phyloP scores from a whole-genome alignment of 2,888 invertebrate genomes.

The Catocala sponsa region DNA sequence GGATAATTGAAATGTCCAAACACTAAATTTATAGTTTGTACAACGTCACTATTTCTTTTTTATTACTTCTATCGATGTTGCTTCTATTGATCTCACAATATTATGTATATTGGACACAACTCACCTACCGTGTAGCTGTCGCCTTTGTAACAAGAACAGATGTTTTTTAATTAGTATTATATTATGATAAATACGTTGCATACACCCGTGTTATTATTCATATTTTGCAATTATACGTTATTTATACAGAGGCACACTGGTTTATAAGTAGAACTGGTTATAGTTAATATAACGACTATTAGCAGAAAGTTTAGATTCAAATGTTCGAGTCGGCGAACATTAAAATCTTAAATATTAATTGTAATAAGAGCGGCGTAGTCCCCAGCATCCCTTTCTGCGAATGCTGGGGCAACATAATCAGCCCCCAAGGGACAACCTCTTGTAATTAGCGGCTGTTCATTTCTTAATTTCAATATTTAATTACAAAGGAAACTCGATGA shows the following conservation, averaged over 20 bases:
- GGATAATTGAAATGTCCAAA: constrained; percentile 87
- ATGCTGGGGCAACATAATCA: constrained; percentile 83
- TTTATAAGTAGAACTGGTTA: constrained; percentile 4
- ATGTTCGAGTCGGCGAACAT: constrained; percentile 62
- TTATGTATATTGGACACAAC: constrained; percentile 48
- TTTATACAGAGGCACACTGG: neutral
- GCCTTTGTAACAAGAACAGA: constrained; percentile 40
- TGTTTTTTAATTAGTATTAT: constrained; percentile 44
- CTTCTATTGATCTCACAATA: constrained; percentile 55
- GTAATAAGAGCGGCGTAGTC: constrained; percentile 73
- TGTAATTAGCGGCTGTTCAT: constrained; percentile 89
- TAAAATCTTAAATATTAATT: constrained; percentile 83
- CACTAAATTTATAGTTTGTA: constrained; percentile 82
- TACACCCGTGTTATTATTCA: constrained; percentile 19
- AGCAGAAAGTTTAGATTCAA: constrained; percentile 39
- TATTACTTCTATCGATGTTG: constrained; percentile 63
- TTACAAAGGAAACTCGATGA: constrained; percentile 88
- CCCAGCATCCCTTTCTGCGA: constrained; percentile 80
- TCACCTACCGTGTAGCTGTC: constrained; percentile 39
- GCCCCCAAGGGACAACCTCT: constrained; percentile 87
- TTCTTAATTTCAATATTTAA: constrained; percentile 89
- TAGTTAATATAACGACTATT: constrained; percentile 22
- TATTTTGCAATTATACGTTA: too few relatives aligned
- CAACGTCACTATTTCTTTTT: constrained; percentile 75
- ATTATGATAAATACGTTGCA: constrained; percentile 31